phyloP scores from a whole-genome alignment of 2,113 vertebrate genomes.

The Sceloporus tristichus region DNA sequence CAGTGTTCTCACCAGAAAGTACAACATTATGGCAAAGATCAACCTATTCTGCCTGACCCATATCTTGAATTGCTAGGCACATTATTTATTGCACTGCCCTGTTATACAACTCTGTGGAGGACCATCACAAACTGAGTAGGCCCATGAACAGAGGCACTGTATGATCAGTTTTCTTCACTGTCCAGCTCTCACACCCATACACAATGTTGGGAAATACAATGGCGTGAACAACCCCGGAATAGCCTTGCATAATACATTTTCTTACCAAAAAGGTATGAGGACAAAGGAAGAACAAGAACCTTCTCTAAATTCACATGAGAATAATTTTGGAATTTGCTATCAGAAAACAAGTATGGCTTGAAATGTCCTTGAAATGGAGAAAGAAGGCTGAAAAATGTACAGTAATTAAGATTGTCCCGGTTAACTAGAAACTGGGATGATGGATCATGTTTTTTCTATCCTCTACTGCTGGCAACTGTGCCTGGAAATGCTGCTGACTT shows the following conservation, averaged over 20 bases:
- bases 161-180: no score
- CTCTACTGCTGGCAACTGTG: no score
- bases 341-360: background rate
- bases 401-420: background rate
- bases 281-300: background rate
- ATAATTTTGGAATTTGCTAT: background rate
- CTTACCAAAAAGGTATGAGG: background rate
- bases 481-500: no score
- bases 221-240: no score
- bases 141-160: background rate
- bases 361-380: background rate
- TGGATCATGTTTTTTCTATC: no score
- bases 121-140: background rate
- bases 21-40: background rate
- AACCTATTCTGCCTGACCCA: no score
- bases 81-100: background rate
- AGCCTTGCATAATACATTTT: background rate
- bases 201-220: no score
- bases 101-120: background rate
- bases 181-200: no score
- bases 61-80: background rate
- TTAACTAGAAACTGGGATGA: background rate
- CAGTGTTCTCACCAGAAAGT: background rate
- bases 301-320: background rate
- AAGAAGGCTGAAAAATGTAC: background rate